Evolutionary conservation across 2,113 vertebrate species (phyloP), one percentile per base, ranked within the genome.

Genomic region (Pelusios castaneus): DNA sequence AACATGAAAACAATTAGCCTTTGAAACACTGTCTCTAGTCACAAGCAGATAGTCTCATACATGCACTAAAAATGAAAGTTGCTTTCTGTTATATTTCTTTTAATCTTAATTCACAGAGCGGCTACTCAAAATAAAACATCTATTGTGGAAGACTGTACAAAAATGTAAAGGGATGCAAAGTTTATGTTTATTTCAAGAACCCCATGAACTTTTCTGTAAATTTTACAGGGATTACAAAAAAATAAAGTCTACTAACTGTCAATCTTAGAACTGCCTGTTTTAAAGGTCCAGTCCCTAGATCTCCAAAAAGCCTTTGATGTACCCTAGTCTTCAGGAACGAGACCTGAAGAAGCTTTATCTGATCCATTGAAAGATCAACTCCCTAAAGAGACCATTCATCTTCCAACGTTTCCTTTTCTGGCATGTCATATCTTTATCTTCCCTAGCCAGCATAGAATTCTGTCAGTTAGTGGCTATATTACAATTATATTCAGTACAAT

Each of bases 301-400:
- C 93, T 91, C 73, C 49, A 92, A 90, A 92, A 95, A 85, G 89
- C 56, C 90, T 97, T 97, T 97, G 86, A 96, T 92, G 91, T 67
- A 43, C 85, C 80, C 52, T 75, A 54, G 84, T 89, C 82, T 88
- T 25, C 60, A 96, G 75, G 77, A 49, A 19, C 47, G 73, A 91
- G 85, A 95, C 81, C 41, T n/a, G 58, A 76, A 88, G 76, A 86
- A 89, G 91, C 94, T 94, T 98, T 97, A 98, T 98, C 97, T 97
- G 97, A 98, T 97, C 45, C 87, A 80, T 87, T 38, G 95, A 97
- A 98, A 98, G 97, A 97, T 91, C 97, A 98, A 38, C 84, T 97
- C 97, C 91, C 92, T 85, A 60, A 85, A 96, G 97, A 87, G 43
- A 17, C 89, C 95, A 97, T 98, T 97, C 93, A 97, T 94, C 94